Evolutionary conservation across 2,797 vertebrate species (phyloP).

Genomic region (Eutrigla gurnardus): DNA sequence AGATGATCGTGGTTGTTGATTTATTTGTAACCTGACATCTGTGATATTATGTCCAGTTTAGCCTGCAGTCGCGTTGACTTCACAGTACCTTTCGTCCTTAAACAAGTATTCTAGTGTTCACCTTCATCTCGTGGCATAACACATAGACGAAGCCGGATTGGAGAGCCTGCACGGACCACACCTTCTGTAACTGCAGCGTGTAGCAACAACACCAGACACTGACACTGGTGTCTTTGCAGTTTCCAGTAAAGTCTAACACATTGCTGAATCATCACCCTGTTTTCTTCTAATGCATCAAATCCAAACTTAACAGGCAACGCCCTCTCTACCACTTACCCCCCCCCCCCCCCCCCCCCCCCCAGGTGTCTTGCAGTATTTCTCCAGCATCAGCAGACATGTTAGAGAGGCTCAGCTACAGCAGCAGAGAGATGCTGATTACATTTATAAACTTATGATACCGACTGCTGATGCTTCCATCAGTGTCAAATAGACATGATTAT

Average conservation of each 20-base stretch:
- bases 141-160: neutral
- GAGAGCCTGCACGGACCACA: neutral
- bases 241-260: neutral
- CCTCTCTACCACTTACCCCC: neutral
- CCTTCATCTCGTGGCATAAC: neutral
- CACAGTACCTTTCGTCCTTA: neutral
- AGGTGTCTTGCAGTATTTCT: conserved; percentile 21
- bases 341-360: neutral
- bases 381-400: conserved; percentile 21
- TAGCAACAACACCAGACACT: neutral
- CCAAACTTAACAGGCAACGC: conserved; percentile 6
- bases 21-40: conserved; percentile 37
- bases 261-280: neutral
- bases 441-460: conserved; percentile 6
- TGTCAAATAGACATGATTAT: neutral
- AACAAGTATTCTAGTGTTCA: neutral
- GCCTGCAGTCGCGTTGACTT: neutral
- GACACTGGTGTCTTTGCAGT: neutral
- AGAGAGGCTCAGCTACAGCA: conserved; percentile 12
- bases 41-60: neutral
- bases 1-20: conserved; percentile 50
- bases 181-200: neutral
- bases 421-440: conserved; percentile 21
- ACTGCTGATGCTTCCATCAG: neutral
- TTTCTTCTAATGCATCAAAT: conserved; percentile 10